Conservation (phyloP, 2,113 vertebrate genomes). For the Urocolius indicus region DNA sequence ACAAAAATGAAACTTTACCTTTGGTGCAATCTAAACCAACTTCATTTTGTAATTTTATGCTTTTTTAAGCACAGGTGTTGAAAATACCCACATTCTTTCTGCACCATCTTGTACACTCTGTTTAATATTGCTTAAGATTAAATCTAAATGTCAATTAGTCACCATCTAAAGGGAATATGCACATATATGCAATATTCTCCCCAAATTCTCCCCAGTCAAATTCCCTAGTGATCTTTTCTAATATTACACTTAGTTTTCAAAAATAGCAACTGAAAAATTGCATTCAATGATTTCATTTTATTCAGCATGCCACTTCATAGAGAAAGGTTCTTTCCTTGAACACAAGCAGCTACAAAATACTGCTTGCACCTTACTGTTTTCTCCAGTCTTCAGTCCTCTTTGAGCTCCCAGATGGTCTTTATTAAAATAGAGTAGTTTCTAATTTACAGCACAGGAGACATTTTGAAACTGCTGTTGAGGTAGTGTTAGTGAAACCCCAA, state of each 20-base stretch:
- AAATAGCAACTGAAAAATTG: background rate
- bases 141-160: background rate
- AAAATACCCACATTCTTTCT: background rate
- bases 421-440: conserved; percentile 65
- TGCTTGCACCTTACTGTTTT: background rate
- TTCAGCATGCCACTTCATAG: background rate
- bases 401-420: conserved; percentile 52
- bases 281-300: background rate
- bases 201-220: background rate
- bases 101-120: background rate
- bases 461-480: conserved; percentile 63
- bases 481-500: conserved; percentile 54
- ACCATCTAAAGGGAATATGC: background rate
- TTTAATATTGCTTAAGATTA: background rate
- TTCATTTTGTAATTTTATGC: background rate
- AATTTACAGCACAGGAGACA: conserved; percentile 73
- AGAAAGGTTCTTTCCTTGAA: background rate
- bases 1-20: background rate
- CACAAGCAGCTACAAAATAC: conserved; percentile 13
- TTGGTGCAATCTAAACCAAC: background rate
- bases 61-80: background rate
- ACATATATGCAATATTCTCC: background rate
- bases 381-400: background rate
- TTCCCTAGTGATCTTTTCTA: background rate
- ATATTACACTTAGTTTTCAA: background rate